These are phyloP conservation scores for Cygnus atratus DNA, from an alignment of 2,113 vertebrate genomes.

Conservation along the genomic window DNA sequence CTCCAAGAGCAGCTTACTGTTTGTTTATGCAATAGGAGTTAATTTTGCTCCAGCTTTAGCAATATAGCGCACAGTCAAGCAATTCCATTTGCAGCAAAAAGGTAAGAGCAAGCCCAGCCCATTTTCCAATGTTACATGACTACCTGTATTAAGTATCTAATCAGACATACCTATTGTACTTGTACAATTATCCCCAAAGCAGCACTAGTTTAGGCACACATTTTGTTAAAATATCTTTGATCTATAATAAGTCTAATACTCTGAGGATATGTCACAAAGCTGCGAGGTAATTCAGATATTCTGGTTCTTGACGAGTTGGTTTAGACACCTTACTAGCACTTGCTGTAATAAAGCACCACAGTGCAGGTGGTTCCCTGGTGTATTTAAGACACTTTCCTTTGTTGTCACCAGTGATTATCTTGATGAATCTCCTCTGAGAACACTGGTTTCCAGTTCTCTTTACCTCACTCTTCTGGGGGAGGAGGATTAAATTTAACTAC, in stretches of 20 bases:
- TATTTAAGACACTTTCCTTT: not conserved
- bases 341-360: not conserved
- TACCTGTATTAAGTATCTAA: not conserved
- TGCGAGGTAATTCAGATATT: not conserved
- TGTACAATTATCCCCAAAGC: not conserved
- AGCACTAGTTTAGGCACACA: not conserved
- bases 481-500: not conserved
- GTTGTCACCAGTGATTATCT: not conserved
- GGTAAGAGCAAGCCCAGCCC: not conserved
- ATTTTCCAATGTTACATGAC: not conserved
- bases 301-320: not conserved
- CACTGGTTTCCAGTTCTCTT: not conserved
- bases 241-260: not conserved
- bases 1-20: not conserved
- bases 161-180: not conserved
- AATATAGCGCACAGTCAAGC: rapidly evolving
- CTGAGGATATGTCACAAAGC: not conserved
- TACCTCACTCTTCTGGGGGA: not conserved
- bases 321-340: not conserved
- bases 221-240: not conserved
- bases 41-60: not conserved
- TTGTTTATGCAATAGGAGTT: not conserved
- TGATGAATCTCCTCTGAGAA: not conserved
- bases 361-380: not conserved
- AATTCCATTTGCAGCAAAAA: not conserved